Percentiles rank a stretch among this genome's conserved stretches.
Conservation (phyloP, 1,140 invertebrate genomes). For the Choristoneura fumiferana region DNA sequence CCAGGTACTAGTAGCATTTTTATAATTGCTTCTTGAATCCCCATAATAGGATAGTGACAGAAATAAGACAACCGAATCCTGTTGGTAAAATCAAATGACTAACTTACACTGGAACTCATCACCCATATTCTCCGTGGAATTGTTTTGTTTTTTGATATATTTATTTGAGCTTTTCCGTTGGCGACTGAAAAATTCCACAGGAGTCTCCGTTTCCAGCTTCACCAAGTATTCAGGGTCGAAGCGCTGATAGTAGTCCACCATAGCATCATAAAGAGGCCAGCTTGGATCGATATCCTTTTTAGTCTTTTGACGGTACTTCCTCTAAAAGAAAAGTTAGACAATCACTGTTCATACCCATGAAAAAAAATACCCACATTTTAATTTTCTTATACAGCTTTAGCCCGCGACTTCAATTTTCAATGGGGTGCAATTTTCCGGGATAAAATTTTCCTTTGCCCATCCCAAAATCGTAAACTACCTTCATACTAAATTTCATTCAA, state of each 20-base stretch:
- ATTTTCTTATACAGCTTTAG: too few relatives aligned
- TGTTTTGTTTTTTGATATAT: conserved; percentile 29
- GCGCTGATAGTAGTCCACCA: conserved; percentile 51
- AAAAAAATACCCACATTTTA: too few relatives aligned
- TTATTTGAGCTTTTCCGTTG: conserved; percentile 28
- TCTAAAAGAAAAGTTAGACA: conserved; percentile 30
- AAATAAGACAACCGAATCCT: not conserved
- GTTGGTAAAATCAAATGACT: too few relatives aligned
- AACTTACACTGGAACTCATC: conserved; percentile 68
- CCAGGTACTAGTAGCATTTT: too few relatives aligned
- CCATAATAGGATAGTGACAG: too few relatives aligned
- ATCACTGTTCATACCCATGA: too few relatives aligned
- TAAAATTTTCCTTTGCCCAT: too few relatives aligned
- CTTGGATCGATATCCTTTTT: conserved; percentile 39
- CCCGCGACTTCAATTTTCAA: too few relatives aligned
- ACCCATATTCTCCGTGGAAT: conserved; percentile 28
- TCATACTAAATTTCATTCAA: too few relatives aligned
- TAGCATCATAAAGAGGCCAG: conserved; percentile 54
- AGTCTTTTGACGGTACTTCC: conserved; percentile 59
- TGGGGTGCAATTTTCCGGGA: too few relatives aligned
- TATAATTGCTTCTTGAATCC: too few relatives aligned
- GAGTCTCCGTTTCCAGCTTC: conserved; percentile 37
- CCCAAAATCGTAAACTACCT: too few relatives aligned
- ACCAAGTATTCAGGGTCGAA: conserved; percentile 48
- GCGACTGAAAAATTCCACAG: conserved; percentile 24